These are phyloP conservation scores for Bacillus rossius DNA, from an alignment of 1,140 invertebrate genomes.

Conservation along the genomic window DNA sequence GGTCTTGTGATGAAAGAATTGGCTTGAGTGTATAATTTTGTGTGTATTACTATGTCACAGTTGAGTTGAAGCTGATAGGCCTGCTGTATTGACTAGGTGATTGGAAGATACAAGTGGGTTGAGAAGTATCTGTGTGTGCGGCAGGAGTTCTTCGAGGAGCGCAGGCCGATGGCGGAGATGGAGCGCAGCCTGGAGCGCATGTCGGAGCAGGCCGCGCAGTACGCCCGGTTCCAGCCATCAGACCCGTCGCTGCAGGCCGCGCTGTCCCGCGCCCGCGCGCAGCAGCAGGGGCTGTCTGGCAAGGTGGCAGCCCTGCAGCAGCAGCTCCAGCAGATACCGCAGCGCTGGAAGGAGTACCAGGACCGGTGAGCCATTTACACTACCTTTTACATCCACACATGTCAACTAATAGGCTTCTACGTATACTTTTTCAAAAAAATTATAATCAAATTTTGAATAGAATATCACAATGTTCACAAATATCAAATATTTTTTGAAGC, in stretches of 20 bases:
- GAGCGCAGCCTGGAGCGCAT: constrained; percentile 70
- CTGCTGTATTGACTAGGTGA: too few relatives aligned
- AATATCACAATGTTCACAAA: too few relatives aligned
- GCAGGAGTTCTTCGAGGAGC: constrained; percentile 56
- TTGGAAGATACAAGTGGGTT: too few relatives aligned
- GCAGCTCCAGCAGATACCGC: constrained; percentile 80
- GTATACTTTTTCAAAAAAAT: too few relatives aligned
- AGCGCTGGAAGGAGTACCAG: constrained; percentile 84
- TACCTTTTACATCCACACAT: neutral
- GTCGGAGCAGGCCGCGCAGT: constrained; percentile 60
- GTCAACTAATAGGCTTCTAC: neutral
- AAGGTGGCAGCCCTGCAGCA: constrained; percentile 65
- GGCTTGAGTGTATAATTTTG: too few relatives aligned
- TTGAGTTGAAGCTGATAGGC: too few relatives aligned
- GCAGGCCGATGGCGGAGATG: constrained; percentile 60
- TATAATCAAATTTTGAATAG: too few relatives aligned
- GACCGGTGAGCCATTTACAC: constrained; percentile 51
- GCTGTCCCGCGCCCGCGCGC: constrained; percentile 57
- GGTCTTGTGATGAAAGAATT: too few relatives aligned
- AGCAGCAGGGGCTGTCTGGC: constrained; percentile 66
- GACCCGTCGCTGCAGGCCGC: constrained; percentile 60
- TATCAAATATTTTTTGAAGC: too few relatives aligned
- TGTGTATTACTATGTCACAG: too few relatives aligned
- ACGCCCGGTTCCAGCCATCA: constrained; percentile 54
- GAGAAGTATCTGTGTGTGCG: too few relatives aligned